Conservation (phyloP, 2,113 vertebrate genomes). For the Neoarius graeffei region DNA sequence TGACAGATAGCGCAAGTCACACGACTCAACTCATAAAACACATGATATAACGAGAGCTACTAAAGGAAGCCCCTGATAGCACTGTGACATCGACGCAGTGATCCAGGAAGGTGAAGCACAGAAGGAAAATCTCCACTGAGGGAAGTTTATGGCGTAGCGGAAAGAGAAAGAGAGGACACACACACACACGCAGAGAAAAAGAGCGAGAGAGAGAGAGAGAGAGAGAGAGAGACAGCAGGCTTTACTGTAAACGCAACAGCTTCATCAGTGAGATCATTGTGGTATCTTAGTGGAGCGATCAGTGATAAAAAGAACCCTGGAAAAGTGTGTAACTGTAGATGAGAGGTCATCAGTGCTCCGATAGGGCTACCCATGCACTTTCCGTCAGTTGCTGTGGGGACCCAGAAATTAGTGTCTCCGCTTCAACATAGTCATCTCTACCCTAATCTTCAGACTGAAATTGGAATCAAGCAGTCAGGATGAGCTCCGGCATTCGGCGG, state of each 20-base stretch:
- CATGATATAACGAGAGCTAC: conserved; percentile 4
- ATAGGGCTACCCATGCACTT: conserved; percentile 50
- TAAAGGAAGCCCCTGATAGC: conserved; percentile 25
- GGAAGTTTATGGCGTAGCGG: conserved; percentile 60
- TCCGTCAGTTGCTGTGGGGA: conserved; percentile 37
- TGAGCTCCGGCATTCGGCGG: background rate
- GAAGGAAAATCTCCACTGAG: conserved; percentile 54
- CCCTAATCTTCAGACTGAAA: background rate
- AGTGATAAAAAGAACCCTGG: conserved; percentile 65
- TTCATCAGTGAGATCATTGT: conserved; percentile 44
- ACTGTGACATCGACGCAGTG: conserved; percentile 41
- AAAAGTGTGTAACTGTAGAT: conserved; percentile 63
- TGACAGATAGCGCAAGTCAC: conserved; percentile 5
- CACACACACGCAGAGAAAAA: background rate
- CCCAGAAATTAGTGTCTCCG: background rate
- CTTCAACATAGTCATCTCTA: background rate
- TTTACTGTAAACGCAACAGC: conserved; percentile 43
- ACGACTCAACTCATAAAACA: conserved; percentile 14
- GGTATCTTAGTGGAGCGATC: conserved; percentile 67
- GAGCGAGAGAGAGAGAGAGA: background rate
- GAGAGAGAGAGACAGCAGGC: conserved; percentile 40
- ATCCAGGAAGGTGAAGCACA: conserved; percentile 44
- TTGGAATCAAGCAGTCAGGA: background rate
- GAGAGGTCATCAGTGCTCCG: conserved; percentile 61
- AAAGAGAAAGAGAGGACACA: background rate